Evolutionary conservation across 2,888 invertebrate species (phyloP).

Genomic region (Lissocephala sabroskyi): DNA sequence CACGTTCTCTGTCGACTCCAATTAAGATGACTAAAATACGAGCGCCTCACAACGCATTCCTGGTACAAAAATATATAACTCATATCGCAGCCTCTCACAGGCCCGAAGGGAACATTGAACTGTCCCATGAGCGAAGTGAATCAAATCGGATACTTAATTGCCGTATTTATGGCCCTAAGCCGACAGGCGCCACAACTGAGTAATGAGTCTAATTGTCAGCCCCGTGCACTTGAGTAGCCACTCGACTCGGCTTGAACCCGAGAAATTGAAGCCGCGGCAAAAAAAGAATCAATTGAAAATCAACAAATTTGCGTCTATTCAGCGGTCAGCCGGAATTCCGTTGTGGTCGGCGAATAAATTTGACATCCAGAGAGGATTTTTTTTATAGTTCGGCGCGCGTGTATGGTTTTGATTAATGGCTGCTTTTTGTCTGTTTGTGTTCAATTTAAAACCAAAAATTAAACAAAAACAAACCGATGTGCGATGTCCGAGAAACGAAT

Average conservation of each 20-base stretch:
- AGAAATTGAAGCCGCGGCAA: too few relatives aligned
- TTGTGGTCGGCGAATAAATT: too few relatives aligned
- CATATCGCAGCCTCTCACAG: not conserved
- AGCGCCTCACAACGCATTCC: conserved; percentile 3
- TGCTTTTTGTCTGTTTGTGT: conserved; percentile 32
- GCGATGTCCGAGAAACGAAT: conserved; percentile 13
- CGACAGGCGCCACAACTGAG: too few relatives aligned
- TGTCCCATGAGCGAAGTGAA: not conserved
- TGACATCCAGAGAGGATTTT: too few relatives aligned
- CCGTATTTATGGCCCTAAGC: too few relatives aligned
- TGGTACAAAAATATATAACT: conserved; percentile 7
- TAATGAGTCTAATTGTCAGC: too few relatives aligned
- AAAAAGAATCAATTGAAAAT: too few relatives aligned
- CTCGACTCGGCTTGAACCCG: too few relatives aligned
- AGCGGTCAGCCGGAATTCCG: too few relatives aligned
- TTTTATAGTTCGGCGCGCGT: conserved; percentile 27
- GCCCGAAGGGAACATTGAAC: conserved; percentile 43
- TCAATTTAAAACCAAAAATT: conserved; percentile 4
- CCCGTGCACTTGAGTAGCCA: too few relatives aligned
- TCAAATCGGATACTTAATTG: too few relatives aligned
- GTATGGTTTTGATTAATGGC: conserved; percentile 51
- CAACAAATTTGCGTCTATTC: too few relatives aligned
- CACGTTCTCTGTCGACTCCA: conserved; percentile 8
- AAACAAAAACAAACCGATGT: conserved; percentile 20
- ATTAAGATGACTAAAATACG: conserved; percentile 7